These are phyloP conservation scores for Columba janthina DNA, from an alignment of 2,113 vertebrate species.

Conservation along the genomic window DNA sequence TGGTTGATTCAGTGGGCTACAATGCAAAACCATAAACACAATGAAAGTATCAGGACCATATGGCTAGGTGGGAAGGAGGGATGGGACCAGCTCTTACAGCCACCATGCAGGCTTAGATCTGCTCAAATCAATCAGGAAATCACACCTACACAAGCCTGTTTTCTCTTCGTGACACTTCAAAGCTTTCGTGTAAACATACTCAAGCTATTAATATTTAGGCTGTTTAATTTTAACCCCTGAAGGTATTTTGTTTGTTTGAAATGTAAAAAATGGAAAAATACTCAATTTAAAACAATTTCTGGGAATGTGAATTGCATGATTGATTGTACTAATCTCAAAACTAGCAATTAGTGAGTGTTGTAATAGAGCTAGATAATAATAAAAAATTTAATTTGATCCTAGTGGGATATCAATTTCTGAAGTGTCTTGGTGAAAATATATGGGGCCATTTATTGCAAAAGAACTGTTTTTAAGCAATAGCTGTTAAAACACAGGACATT, in stretches of 20 bases:
- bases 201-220: background rate
- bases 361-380: constrained; percentile 46
- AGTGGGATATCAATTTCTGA: constrained; percentile 39
- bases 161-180: background rate
- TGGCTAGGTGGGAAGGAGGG: background rate
- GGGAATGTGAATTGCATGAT: constrained; percentile 24
- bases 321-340: constrained; percentile 31
- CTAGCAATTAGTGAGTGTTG: constrained; percentile 35
- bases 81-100: background rate
- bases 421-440: constrained; percentile 52
- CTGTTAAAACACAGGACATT: constrained; percentile 34
- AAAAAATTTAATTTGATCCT: constrained; percentile 46
- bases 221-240: background rate
- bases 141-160: background rate
- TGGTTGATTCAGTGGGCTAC: background rate
- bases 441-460: constrained; percentile 49
- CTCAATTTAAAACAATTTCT: background rate
- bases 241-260: background rate
- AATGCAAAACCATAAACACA: background rate
- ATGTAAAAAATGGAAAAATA: background rate
- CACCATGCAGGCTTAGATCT: background rate
- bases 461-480: constrained; percentile 51
- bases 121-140: background rate
- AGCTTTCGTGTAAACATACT: background rate
- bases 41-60: background rate